Evolutionary conservation across 2,113 vertebrate genomes (phyloP).

Genomic region (Ancistrus triradiatus): DNA sequence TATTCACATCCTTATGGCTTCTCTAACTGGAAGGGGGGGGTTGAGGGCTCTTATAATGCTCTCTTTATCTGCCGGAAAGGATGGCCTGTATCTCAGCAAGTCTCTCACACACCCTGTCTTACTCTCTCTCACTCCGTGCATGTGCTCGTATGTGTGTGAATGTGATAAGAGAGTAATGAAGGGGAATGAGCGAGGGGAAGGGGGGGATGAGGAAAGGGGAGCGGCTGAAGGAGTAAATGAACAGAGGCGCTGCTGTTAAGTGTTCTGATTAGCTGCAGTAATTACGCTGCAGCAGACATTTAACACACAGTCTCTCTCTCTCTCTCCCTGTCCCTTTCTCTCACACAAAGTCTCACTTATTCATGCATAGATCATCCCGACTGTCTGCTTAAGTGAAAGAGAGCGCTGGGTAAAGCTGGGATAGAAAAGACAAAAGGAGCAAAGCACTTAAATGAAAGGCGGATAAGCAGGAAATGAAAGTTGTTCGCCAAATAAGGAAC

Average conservation of each 20-base stretch:
- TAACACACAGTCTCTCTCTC: conserved; percentile 42
- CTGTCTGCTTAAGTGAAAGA: conserved; percentile 7
- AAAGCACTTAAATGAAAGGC: conserved; percentile 27
- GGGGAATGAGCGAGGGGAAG: conserved; percentile 1
- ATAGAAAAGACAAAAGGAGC: conserved; percentile 11
- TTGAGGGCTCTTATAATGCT: conserved; percentile 60
- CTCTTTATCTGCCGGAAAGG: conserved; percentile 61
- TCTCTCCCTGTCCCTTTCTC: conserved; percentile 10
- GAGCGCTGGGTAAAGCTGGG: neutral
- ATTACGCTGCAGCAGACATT: conserved; percentile 66
- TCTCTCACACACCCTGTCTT: conserved; percentile 36
- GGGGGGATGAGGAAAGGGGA: conserved; percentile 27
- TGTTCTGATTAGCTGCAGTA: conserved; percentile 73
- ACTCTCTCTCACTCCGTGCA: conserved; percentile 50
- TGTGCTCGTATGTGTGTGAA: conserved; percentile 52
- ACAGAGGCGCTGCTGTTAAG: conserved; percentile 72
- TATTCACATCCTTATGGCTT: conserved; percentile 38
- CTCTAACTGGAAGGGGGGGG: conserved; percentile 54
- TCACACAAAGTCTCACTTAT: conserved; percentile 12
- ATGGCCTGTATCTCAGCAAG: conserved; percentile 45
- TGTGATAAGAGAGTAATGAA: conserved; percentile 34
- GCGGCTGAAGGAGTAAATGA: conserved; percentile 51
- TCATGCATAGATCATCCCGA: neutral
- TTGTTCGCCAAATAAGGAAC: neutral
- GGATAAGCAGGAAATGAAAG: conserved; percentile 8